Evolutionary conservation across 2,113 vertebrate species (phyloP), one percentile per base, ranked within the genome.

Genomic region (Parotia lawesii): DNA sequence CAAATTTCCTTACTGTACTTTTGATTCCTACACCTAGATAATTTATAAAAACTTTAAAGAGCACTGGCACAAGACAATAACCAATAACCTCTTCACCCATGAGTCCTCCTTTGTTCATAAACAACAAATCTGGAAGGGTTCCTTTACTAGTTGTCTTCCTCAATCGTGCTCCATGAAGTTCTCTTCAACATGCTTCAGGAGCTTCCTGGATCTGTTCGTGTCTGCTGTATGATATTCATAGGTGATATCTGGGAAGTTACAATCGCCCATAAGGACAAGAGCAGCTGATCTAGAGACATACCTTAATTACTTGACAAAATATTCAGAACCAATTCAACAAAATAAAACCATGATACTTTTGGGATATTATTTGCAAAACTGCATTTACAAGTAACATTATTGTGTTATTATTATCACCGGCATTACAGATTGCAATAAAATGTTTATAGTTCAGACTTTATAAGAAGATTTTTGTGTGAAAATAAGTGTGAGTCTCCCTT

Each of bases 261-360:
- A 80, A 44, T 9, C 27, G 20, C 6, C 37, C 27, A 15, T 23
- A 51, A 73, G 37, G 27, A n/a, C 33, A 51, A 58, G 23, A 27
- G 14, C 8, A 57, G 37, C 2, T 65, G 21, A 65, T 60, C 12
- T 38, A 54, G 23, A 48, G 9, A 58, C 11, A 44, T 31, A 27
- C 5, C 5, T 54, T 70, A 54, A 40, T 71, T 80, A 13, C 6
- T 70, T 76, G 22, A 50, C 7, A 51, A 50, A 64, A 37, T 35
- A n/a, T 56, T 56, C 66, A 65, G 12, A 65, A 17, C 0, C 1
- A 57, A 44, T 12, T 57, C 29, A 74, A 71, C 15, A 58, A 85
- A 84, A 56, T 16, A 57, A 51, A 85, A 7, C 1, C 0, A 0
- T 18, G 2, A 4, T 33, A 31, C 1, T 28, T 66, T n/a, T 51